Evolutionary conservation across 2,113 vertebrate genomes (phyloP).

Genomic region (Condylura cristata): DNA sequence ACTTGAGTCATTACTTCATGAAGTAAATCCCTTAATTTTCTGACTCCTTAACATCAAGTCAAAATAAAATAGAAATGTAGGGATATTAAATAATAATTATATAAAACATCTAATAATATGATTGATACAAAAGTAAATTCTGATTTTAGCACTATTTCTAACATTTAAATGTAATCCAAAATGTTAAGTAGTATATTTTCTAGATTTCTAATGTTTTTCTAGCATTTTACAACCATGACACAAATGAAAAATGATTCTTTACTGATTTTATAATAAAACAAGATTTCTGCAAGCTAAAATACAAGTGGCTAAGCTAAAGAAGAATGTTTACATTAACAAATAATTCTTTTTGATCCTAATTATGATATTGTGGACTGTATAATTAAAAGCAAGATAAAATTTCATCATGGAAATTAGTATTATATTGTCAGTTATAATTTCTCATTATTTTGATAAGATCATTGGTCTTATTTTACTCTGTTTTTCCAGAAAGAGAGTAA

Average conservation of each 20-base stretch:
- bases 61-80: not conserved
- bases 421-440: not conserved
- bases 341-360: not conserved
- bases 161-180: not conserved
- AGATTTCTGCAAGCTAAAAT: not conserved
- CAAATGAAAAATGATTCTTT: not conserved
- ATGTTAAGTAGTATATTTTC: not conserved
- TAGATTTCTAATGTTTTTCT: not conserved
- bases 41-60: not conserved
- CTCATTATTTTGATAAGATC: not conserved
- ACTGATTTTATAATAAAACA: not conserved
- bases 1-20: not conserved
- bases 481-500: not conserved
- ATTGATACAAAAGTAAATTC: not conserved
- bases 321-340: not conserved
- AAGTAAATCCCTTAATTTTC: not conserved
- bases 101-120: not conserved
- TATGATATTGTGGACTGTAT: not conserved
- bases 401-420: not conserved
- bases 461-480: not conserved
- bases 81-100: not conserved
- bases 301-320: not conserved
- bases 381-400: not conserved
- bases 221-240: not conserved
- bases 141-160: not conserved